Evolutionary conservation across 2,888 invertebrate genomes (phyloP), one percentile per base, ranked within the genome.

Genomic region (Hofmannophila pseudospretella): DNA sequence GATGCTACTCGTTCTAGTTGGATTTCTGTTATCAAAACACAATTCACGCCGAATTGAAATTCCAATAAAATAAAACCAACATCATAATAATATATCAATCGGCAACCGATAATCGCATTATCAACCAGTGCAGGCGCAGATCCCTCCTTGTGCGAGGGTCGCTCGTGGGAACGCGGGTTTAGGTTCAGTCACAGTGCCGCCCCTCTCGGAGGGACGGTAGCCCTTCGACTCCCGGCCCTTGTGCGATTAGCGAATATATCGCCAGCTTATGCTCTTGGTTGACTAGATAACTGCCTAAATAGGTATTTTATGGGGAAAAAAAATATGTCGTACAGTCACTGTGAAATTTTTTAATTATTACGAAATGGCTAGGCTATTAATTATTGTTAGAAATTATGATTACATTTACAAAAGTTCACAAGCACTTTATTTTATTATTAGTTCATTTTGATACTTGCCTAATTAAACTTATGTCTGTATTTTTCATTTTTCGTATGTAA

Each of bases 151-250:
- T 16, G 16, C 36, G 38, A 41, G 42, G 39, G 44, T 40, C 36
- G 41, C 31, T 27, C 57, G 57, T 58, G 57, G 51, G 57, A 58
- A 58, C 41, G 32, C 9, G 31, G 19, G 31, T 38, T n/a, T n/a
- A n/a, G n/a, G n/a, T n/a, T n/a, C n/a, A n/a, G 47, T 55, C 55
- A 37, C 57, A 58, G 44, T 49, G 43, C 33, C 20, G 34, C 20
- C 39, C 39, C 41, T 34, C 38, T 4, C 12, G 34, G 26, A 36
- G 32, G 28, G 14, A 11, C 3, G 11, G 9, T 7, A 2, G 22
- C 4, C 22, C 5, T 3, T 19, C 3, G 19, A n/a, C n/a, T n/a
- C 19, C 19, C 19, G 20, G 7, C 26, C 26, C n/a, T 4, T 9
- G 20, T n/a, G 32, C 19, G 34, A 19, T 16, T 19, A 34, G 16